These are phyloP conservation scores for Euproctis similis DNA, from an alignment of 2,888 invertebrate species.

Conservation along the genomic window DNA sequence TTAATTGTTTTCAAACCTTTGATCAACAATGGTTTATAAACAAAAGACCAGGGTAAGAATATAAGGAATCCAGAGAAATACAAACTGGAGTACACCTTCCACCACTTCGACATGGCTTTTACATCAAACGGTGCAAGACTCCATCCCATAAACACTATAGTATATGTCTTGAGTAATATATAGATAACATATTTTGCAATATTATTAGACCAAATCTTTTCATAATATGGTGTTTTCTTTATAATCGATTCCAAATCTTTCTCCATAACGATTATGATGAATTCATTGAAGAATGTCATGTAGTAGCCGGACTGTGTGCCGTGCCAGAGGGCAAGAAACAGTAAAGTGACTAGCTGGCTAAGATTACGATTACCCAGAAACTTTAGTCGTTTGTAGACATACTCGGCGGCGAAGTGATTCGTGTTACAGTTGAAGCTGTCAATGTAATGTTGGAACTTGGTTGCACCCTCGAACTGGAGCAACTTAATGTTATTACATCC, in stretches of 20 bases:
- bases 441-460: slow-evolving; percentile 90
- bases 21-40: slow-evolving; percentile 65
- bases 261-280: slow-evolving; percentile 89
- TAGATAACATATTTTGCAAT: slow-evolving; percentile 64
- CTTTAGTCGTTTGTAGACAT: slow-evolving; percentile 94
- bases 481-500: slow-evolving; percentile 93
- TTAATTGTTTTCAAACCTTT: slow-evolving; percentile 10
- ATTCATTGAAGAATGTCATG: slow-evolving; percentile 93
- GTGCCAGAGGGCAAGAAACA: slow-evolving; percentile 97
- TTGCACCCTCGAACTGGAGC: slow-evolving; percentile 86
- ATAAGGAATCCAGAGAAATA: slow-evolving; percentile 82
- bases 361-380: slow-evolving; percentile 88
- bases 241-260: slow-evolving; percentile 81
- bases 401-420: slow-evolving; percentile 94
- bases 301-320: slow-evolving; percentile 97
- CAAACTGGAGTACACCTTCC: slow-evolving; percentile 76
- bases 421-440: slow-evolving; percentile 96
- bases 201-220: slow-evolving; percentile 52
- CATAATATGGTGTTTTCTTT: slow-evolving; percentile 62
- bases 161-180: slow-evolving; percentile 80
- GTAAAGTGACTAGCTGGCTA: slow-evolving; percentile 88
- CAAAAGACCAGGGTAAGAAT: slow-evolving; percentile 79
- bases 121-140: slow-evolving; percentile 84
- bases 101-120: slow-evolving; percentile 82
- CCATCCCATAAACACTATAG: slow-evolving; percentile 89